A percentile compares a stretch with the other conserved stretches of the same genome.
Conservation (phyloP, 1,140 invertebrate genomes). For the Sycobia sp. region DNA sequence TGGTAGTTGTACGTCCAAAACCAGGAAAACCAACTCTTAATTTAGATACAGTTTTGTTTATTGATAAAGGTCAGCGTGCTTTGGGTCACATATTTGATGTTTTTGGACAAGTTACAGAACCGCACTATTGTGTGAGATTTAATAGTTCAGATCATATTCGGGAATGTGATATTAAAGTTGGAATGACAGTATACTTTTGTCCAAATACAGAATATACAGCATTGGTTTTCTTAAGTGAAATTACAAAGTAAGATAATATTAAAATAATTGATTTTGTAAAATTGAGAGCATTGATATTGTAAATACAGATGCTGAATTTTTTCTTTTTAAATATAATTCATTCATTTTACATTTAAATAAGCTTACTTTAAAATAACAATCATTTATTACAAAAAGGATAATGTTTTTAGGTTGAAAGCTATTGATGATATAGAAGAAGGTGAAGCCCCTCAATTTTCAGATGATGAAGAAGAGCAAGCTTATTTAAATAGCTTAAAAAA, state of each 20-base stretch:
- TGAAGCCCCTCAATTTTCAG: constrained; percentile 89
- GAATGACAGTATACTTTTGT: constrained; percentile 79
- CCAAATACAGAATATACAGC: constrained; percentile 75
- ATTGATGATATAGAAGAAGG: constrained; percentile 84
- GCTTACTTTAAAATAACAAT: neutral
- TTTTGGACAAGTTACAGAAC: constrained; percentile 79
- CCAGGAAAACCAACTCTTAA: constrained; percentile 75
- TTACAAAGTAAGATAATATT: constrained; percentile 67
- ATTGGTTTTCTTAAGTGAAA: constrained; percentile 74
- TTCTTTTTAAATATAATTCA: constrained; percentile 1
- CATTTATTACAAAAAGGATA: constrained; percentile 7
- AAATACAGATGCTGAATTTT: neutral
- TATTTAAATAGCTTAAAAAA: constrained; percentile 50
- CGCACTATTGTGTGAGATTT: constrained; percentile 82
- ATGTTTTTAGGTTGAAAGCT: constrained; percentile 70
- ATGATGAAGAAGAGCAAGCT: constrained; percentile 81
- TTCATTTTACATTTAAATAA: neutral
- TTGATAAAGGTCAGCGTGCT: constrained; percentile 72
- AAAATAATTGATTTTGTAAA: constrained; percentile 2
- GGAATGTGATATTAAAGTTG: constrained; percentile 67
- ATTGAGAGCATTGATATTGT: neutral
- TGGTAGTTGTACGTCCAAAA: constrained; percentile 53
- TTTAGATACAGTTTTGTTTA: constrained; percentile 83
- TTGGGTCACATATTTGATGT: constrained; percentile 88
- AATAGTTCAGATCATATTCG: constrained; percentile 77